A percentile compares a stretch with the other conserved stretches of the same genome.
These are phyloP conservation scores for Germaria angustata DNA, from an alignment of 2,888 invertebrate species.

Conservation along the genomic window DNA sequence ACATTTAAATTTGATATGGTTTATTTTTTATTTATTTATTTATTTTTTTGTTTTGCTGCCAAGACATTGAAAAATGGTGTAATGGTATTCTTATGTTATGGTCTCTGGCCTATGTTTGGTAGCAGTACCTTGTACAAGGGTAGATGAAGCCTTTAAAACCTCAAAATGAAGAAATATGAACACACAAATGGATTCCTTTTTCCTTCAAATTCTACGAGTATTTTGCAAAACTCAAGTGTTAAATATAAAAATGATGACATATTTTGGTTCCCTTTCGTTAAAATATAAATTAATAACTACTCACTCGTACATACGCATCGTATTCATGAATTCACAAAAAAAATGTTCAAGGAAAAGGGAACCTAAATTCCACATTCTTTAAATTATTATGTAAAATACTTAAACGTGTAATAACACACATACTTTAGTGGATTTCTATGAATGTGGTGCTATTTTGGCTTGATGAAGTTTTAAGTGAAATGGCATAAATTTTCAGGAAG, in stretches of 20 bases:
- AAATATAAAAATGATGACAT: conserved; percentile 61
- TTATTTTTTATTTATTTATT: background rate
- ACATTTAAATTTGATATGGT: conserved; percentile 39
- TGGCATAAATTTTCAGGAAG: too few species aligned
- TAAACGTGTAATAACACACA: background rate
- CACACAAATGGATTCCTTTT: conserved; percentile 46
- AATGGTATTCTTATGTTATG: conserved; percentile 16
- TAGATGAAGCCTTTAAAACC: conserved; percentile 60
- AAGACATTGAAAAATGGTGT: conserved; percentile 37
- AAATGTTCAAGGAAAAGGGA: conserved; percentile 2
- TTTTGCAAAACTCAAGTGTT: conserved; percentile 52
- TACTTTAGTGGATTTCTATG: background rate
- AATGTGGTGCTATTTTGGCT: too few species aligned
- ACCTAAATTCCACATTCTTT: conserved; percentile 25
- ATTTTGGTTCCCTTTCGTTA: conserved; percentile 38
- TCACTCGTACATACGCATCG: background rate
- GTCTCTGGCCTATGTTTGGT: conserved; percentile 19
- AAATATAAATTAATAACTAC: background rate
- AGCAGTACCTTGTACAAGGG: conserved; percentile 8
- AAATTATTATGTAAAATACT: conserved; percentile 37
- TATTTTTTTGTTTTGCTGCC: background rate
- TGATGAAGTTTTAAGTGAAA: too few species aligned
- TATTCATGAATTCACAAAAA: conserved; percentile 6
- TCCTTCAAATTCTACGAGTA: conserved; percentile 18
- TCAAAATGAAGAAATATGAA: conserved; percentile 30